Evolutionary conservation across 2,888 invertebrate species (phyloP), one percentile per base, ranked within the genome.

Genomic region (Conistra vaccinii): DNA sequence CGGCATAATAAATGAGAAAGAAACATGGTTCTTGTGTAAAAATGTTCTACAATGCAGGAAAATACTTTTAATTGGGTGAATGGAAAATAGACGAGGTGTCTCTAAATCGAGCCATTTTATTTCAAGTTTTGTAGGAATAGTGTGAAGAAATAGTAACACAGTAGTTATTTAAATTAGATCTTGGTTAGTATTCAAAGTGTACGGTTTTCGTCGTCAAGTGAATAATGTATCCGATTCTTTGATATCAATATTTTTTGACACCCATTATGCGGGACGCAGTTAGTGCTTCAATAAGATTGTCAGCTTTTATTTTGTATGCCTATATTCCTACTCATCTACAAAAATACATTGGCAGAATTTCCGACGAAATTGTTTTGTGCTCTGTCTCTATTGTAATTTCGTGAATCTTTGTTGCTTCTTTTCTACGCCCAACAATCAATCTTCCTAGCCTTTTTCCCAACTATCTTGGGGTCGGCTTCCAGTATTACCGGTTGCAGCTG

Each of bases 1-100:
- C 29, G 45, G 78, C 68, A 78, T 80, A 82, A 85, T 82, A 84
- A 76, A 86, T 76, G 77, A 61, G 81, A 74, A 71, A 69, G 78
- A 81, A 79, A 80, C 76, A 78, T 69, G 69, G 20, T 63, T 72
- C 69, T 81, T 70, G 57, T 76, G 35, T 68, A 23, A 81, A 80
- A 76, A 72, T 66, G 23, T 57, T 79, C 0, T 72, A 74, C 55
- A 84, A 72, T 73, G 39, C 61, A 48, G 73, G 58, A 83, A 80
- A 69, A 58, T 17, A 66, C 53, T 51, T 69, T 53, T 61, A 62
- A 70, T 61, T 74, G 53, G 23, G 17, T 62, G 23, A 66, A 69
- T 66, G 42, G 65, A 29, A 74, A 68, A 81, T 65, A 39, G 7
- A 60, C 20, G 42, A 45, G 76, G 17, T 55, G 29, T 32, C 26